phyloP scores from a whole-genome alignment of 2,888 invertebrate genomes.

The Odontocolon sp. region DNA sequence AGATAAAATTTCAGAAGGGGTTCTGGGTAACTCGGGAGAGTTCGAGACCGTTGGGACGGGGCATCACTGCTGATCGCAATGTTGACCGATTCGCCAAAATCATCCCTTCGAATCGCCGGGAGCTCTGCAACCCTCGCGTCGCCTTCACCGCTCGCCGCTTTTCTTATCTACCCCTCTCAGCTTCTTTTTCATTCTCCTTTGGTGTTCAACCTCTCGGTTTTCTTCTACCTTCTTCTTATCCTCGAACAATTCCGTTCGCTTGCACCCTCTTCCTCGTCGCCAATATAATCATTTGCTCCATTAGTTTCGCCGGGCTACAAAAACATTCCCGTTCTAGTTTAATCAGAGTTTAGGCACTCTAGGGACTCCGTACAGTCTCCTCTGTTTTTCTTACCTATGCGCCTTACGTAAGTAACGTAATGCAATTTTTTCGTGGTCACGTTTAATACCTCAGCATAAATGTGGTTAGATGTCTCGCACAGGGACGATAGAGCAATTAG shows the following conservation, averaged over 20 bases:
- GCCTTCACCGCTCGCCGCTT: conserved; percentile 18
- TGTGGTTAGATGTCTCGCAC: no score
- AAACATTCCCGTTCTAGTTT: conserved; percentile 43
- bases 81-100: conserved; percentile 23
- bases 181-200: conserved; percentile 24
- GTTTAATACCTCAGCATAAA: not conserved
- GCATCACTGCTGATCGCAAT: conserved; percentile 11
- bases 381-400: not conserved
- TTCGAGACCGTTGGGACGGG: not conserved
- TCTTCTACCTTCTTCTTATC: conserved; percentile 44
- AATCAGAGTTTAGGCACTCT: conserved; percentile 30
- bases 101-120: conserved; percentile 19
- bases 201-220: no score
- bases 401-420: no score
- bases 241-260: conserved; percentile 38
- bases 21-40: conserved; percentile 3
- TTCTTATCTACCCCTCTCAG: conserved; percentile 58
- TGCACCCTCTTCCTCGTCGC: conserved; percentile 20
- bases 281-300: conserved; percentile 62
- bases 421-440: not conserved
- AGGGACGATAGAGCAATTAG: no score
- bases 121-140: conserved; percentile 26
- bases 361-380: not conserved
- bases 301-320: conserved; percentile 52
- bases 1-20: conserved; percentile 47